Evolutionary conservation across 2,113 vertebrate genomes (phyloP), one percentile per base, ranked within the genome.

Genomic region (Galeopterus variegatus): DNA sequence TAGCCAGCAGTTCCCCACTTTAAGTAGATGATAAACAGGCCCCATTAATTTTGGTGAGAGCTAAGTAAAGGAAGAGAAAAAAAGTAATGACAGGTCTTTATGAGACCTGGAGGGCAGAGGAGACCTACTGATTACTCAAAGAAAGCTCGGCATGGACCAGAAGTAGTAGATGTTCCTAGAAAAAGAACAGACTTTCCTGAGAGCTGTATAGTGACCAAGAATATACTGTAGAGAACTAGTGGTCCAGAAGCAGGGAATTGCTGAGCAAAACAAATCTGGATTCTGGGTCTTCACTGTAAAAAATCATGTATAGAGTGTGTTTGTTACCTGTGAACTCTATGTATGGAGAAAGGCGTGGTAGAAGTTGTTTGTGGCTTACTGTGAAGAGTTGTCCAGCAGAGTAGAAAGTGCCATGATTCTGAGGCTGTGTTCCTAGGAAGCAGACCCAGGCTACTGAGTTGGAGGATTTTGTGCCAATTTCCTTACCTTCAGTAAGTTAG

Each of bases 21-120:
- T 85, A 75, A 93, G 33, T 8, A 76, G 36, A 82, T 89, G 36
- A 90, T 92, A 73, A 50, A 82, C 21, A 75, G 24, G 64, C 14
- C 15, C 28, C 14, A 31, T 13, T 94, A 45, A 70, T 95, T 70
- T 75, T 65, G 18, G 52, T 31, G 65, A 48, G 45, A 88, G 31
- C 13, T 87, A 90, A 95, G 36, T 79, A 91, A 95, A 86, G 17
- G 31, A 77, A 33, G 72, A 97, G 36, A 86, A 19, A 64, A 23
- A 85, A 94, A 93, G 65, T 36, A 64, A 4, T 67, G 21, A 67
- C 65, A 65, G 52, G 70, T 76, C 65, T 94, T 41, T 76, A 65
- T 60, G 36, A 75, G 81, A 79, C 33, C 48, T 79, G 56, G 54
- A 90, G 90, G 56, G 21, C 41, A 64, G 31, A 95, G 82, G 26